Evolutionary conservation across 2,113 vertebrate species (phyloP), one percentile per base, ranked within the genome.

Genomic region (Alaudala cheleensis): DNA sequence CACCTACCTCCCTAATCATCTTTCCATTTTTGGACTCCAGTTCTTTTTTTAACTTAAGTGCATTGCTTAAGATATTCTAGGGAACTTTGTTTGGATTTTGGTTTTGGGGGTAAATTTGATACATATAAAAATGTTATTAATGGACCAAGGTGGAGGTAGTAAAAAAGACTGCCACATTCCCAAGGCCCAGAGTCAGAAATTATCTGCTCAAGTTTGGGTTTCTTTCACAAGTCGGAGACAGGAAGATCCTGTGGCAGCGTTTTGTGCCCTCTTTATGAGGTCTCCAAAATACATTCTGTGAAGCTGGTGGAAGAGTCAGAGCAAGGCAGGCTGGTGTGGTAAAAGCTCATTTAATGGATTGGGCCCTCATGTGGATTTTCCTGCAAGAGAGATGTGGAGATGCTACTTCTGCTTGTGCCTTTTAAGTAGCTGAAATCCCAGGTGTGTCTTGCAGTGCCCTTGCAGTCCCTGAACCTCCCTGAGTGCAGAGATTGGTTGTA

Each of bases 1-100:
- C 88, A 91, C 86, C 72, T 93, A n/a, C 89, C 70, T 90, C 64
- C 88, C 54, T 88, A 88, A 84, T 80, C 65, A 90, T 95, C 77
- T 93, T 96, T 96, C 90, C 86, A 88, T 81, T 90, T 94, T 89
- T 80, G 91, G 47, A 60, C 33, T 94, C 49, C 44, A 37, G 1
- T 37, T 37, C 53, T 77, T 92, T 90, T 94, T 81, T 73, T 84
- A 83, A 66, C 40, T 76, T 92, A n/a, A 84, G 44, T 50, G 60
- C 76, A 56, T 94, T 87, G 20, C 81, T 84, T 62, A 70, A 92
- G 64, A 77, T 89, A 60, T 93, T 82, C 39, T 44, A 70, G 71
- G 61, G 65, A 78, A 67, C 78, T 88, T 93, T 88, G 57, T 62
- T 94, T 93, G 81, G 73, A 22, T 80, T 91, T 90, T 83, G 60